Base-by-base conservation (phyloP, 2,113 vertebrate species). In the Gorsachius goisagi region DNA sequence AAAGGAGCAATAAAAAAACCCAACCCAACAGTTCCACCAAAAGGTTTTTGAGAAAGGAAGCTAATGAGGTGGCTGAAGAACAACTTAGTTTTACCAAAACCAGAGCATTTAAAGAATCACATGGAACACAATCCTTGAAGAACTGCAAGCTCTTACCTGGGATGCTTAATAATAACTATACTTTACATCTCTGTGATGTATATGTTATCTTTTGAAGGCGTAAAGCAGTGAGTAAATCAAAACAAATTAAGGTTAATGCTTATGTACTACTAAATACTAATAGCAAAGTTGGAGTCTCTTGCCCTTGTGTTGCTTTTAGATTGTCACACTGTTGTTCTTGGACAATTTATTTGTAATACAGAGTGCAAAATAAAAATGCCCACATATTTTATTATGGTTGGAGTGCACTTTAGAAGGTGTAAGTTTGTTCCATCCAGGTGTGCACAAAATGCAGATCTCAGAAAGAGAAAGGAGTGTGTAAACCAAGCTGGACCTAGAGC, bases 401-500 rank as follows among this genome's bases (percentile, higher is more conserved):
- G 22, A 60, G 24, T 76, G 16, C 6, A 4, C 58, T 86, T 52
- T 24, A 50, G 60, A 18, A 80, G 56, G 8, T 2, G 3, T 58
- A 64, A 76, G 15, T 50, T 39, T 82, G n/a, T 59, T 22, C 21
- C 15, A 26, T 32, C 35, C 77, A 94, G 93, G 87, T 94, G 95
- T 15, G 62, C 12, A 15, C 44, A 60, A 67, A 59, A 30, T 47
- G 30, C 0, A 0, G 19, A 27, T 81, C 33, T 68, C 22, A 2
- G 49, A 52, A 64, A 75, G 15, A 33, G 37, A 74, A 50, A 66
- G 28, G 15, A 83, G 3, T 7, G 2, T 39, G 67, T 35, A 56
- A 63, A 28, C 33, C 94, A 96, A 90, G 55, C 68, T 95, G 94
- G 69, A 90, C 93, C 77, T 89, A 91, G 85, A 96, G 96, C 97